These are phyloP conservation scores for Rhinoderma darwinii DNA, from an alignment of 2,113 vertebrate genomes.

Conservation along the genomic window DNA sequence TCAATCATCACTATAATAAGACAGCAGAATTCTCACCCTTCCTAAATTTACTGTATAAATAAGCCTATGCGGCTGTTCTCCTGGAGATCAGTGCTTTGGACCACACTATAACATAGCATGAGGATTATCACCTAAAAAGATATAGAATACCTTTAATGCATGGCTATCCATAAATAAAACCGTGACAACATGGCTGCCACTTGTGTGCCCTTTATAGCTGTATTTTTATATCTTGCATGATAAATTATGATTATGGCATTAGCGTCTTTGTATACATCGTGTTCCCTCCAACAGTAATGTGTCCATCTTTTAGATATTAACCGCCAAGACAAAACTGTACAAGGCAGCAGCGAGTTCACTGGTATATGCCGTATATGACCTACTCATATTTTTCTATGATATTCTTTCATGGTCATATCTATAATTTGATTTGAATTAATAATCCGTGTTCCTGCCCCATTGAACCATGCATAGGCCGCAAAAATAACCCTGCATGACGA, in stretches of 20 bases:
- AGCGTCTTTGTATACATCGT: background rate
- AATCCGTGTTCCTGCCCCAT: too few species aligned
- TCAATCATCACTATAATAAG: background rate
- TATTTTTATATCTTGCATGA: background rate
- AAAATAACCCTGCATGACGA: too few species aligned
- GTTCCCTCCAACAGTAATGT: background rate
- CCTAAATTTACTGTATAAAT: background rate
- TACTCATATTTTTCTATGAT: background rate
- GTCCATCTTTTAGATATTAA: background rate
- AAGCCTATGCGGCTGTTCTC: background rate
- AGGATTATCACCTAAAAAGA: background rate
- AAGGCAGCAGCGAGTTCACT: background rate
- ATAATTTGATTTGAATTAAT: too few species aligned
- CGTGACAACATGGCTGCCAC: background rate
- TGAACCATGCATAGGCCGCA: too few species aligned
- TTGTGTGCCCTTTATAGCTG: background rate
- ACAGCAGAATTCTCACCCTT: background rate
- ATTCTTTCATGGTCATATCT: too few species aligned
- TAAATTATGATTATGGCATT: background rate
- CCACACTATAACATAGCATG: too few species aligned
- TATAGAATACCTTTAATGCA: background rate
- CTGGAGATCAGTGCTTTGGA: background rate
- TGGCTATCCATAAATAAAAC: background rate
- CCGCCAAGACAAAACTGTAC: background rate
- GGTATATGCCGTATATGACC: background rate